phyloP scores from a whole-genome alignment of 2,888 invertebrate genomes.

The Itoplectis maculator region DNA sequence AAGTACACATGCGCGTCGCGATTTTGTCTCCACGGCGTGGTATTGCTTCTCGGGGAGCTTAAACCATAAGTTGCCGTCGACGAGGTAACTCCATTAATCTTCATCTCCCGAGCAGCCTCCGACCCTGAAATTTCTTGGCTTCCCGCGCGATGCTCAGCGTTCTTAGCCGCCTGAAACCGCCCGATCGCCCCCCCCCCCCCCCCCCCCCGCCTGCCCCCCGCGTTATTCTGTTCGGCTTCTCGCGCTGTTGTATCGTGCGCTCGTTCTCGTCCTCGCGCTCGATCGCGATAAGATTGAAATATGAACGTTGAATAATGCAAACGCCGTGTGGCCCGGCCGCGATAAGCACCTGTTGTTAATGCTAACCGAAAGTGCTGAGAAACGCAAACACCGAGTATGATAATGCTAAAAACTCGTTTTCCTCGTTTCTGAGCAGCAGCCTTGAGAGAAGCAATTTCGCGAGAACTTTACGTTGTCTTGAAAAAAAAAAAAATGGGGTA shows the following conservation, averaged over 20 bases:
- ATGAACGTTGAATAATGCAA: conserved; percentile 24
- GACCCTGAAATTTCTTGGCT: conserved; percentile 33
- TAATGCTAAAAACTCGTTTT: neutral
- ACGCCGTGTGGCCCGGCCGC: neutral
- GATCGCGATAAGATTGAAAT: conserved; percentile 17
- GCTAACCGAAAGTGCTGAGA: neutral
- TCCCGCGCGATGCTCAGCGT: neutral
- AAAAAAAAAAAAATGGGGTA: no score
- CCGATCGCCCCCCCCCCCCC: no score
- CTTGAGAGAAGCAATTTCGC: no score
- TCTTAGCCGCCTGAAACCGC: neutral
- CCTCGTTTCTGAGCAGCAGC: neutral
- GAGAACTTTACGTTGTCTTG: neutral
- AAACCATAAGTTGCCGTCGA: conserved; percentile 14
- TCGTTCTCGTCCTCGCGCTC: conserved; percentile 3
- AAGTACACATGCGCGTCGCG: neutral
- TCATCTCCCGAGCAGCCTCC: conserved; percentile 28
- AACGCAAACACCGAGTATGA: conserved; percentile 1
- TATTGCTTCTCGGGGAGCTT: neutral
- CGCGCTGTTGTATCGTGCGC: neutral
- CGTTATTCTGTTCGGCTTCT: no score
- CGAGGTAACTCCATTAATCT: conserved; percentile 34
- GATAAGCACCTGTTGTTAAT: conserved; percentile 33
- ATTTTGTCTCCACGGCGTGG: neutral
- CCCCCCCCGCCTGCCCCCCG: no score